Conservation (phyloP, 1,140 invertebrate genomes). For the Papilio xuthus region DNA sequence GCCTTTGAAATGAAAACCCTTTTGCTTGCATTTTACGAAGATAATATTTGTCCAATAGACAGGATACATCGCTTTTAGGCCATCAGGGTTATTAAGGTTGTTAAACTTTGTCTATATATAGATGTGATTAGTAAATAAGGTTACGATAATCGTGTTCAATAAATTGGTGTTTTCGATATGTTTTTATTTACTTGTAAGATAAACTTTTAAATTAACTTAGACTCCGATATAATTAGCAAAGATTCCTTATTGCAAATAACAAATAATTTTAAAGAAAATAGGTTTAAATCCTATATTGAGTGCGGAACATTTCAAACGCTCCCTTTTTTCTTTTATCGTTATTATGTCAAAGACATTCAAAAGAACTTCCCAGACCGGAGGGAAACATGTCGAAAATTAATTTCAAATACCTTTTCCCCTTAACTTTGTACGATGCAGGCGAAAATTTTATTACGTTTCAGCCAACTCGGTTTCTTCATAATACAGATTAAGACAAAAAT, state of each 20-base stretch:
- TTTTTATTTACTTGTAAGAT: background rate
- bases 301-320: conserved; percentile 24
- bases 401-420: conserved; percentile 42
- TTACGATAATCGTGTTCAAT: background rate
- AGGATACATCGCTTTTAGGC: background rate
- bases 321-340: conserved; percentile 37
- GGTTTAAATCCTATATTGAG: conserved; percentile 9
- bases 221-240: background rate
- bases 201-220: background rate
- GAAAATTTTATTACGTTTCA: conserved; percentile 57
- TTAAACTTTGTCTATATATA: background rate
- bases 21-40: conserved; percentile 32
- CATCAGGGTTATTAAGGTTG: background rate
- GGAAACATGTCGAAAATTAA: conserved; percentile 49
- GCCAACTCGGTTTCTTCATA: conserved; percentile 58
- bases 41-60: conserved; percentile 34
- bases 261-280: background rate
- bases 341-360: conserved; percentile 36
- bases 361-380: conserved; percentile 32
- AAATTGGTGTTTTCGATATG: background rate
- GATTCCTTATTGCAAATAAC: background rate
- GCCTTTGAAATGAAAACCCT: conserved; percentile 34
- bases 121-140: background rate
- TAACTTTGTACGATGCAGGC: conserved; percentile 42
- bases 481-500: conserved; percentile 76